Base-by-base conservation (phyloP, 2,888 invertebrate species). In the Philereme vetulata region DNA sequence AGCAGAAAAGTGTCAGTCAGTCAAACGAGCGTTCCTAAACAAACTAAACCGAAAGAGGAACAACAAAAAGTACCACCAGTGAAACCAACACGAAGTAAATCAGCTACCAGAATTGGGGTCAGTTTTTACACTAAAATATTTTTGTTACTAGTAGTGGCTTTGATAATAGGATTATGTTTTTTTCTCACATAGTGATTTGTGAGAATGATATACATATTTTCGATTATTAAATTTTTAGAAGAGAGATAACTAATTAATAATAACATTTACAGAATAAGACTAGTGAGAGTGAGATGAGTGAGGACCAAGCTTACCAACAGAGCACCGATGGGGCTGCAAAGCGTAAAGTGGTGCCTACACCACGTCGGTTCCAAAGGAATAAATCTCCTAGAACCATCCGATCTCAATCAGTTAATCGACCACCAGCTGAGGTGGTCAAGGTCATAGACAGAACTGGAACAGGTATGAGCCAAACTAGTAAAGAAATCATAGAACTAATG, bases 211-310 rank as follows among this genome's bases (percentile, higher is more conserved):
- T 83, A 79, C 52, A 78, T 84, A 82, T 73, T 77, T 74, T 76
- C 32, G 6, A 58, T 65, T 61, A 54, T 52, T 57, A 40, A 45
- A 4, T 56, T 60, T n/a, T 21, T 75, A 77, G 80, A 78, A 80
- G 76, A 83, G 72, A 74, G 70, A 84, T 75, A 86, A 87, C 86
- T 86, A 75, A 79, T 76, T 9, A 55, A 76, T 88, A 82, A 84
- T 88, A 80, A 85, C 72, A 82, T 92, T 92, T 91, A 76, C 92
- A 93, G 93, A 92, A 81, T 84, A 92, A 91, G 77, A 93, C 92
- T 85, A 93, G 93, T 92, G 93, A 93, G 80, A 93, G 93, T 89
- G 93, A 93, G 80, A 92, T 93, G 93, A 93, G 93, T 85, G 93
- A 92, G 75, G 93, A 92, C 77, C 89, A 87, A 78, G 73, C 67